phyloP scores from a whole-genome alignment of 2,113 vertebrate species.

The Pantherophis guttatus region DNA sequence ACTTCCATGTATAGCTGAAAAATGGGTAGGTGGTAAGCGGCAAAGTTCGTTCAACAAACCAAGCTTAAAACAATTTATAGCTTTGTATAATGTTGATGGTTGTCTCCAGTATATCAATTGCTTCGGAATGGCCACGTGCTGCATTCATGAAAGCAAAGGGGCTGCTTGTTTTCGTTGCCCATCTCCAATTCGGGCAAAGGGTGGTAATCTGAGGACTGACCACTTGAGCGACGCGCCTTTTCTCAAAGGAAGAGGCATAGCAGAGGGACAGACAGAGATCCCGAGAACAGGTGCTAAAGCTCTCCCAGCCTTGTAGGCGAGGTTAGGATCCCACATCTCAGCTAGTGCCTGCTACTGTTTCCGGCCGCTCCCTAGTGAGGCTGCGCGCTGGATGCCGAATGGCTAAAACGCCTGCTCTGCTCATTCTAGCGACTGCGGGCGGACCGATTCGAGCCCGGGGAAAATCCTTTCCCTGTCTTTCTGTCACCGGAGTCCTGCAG shows the following conservation, averaged over 20 bases:
- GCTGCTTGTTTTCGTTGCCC: background rate
- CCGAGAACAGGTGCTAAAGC: background rate
- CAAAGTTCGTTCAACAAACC: background rate
- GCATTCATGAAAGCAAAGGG: background rate
- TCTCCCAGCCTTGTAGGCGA: background rate
- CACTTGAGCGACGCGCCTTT: background rate
- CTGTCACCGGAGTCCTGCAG: constrained; percentile 46
- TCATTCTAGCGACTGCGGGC: constrained; percentile 65
- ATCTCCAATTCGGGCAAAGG: background rate
- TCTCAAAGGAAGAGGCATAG: background rate
- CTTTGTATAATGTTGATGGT: background rate
- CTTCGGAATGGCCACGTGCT: background rate
- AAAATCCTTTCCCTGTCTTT: constrained; percentile 32
- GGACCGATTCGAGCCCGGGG: constrained; percentile 38
- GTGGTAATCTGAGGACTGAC: background rate
- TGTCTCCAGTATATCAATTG: background rate
- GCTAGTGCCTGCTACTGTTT: constrained; percentile 40
- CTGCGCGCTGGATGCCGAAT: constrained; percentile 70
- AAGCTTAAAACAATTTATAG: background rate
- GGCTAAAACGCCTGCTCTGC: constrained; percentile 64
- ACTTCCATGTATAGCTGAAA: background rate
- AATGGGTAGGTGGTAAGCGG: background rate
- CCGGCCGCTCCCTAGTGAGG: constrained; percentile 62
- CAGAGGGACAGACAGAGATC: background rate
- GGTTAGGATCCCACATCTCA: background rate